phyloP scores from a whole-genome alignment of 2,888 invertebrate species.

The Harpagoxenus sublaevis region DNA sequence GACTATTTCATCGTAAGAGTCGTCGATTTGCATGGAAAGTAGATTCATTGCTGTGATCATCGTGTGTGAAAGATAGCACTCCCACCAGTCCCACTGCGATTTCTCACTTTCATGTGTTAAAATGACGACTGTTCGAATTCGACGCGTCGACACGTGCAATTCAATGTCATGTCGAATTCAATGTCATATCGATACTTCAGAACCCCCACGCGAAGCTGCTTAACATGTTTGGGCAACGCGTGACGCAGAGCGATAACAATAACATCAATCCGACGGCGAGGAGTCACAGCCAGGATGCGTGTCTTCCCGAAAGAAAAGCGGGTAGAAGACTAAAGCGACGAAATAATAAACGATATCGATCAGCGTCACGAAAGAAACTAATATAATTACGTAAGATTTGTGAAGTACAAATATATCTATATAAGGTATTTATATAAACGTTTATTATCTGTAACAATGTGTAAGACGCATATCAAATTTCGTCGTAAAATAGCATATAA shows the following conservation, averaged over 20 bases:
- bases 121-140: not conserved
- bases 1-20: not conserved
- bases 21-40: not conserved
- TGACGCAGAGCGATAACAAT: constrained; percentile 43
- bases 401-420: not conserved
- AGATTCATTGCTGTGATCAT: not conserved
- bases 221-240: constrained; percentile 42
- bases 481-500: constrained; percentile 70
- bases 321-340: constrained; percentile 54
- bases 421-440: constrained; percentile 72
- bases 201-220: constrained; percentile 59
- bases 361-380: constrained; percentile 8
- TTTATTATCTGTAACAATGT: constrained; percentile 74
- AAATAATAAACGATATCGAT: constrained; percentile 43
- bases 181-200: constrained; percentile 72
- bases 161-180: constrained; percentile 52
- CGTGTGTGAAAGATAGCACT: not conserved
- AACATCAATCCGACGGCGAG: constrained; percentile 45
- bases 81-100: not conserved
- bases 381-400: constrained; percentile 27
- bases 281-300: constrained; percentile 19
- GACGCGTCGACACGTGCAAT: constrained; percentile 34
- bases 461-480: constrained; percentile 77
- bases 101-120: not conserved
- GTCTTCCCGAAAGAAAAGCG: constrained; percentile 46